Evolutionary conservation across 2,113 vertebrate species (phyloP).

Genomic region (Kryptolebias marmoratus): DNA sequence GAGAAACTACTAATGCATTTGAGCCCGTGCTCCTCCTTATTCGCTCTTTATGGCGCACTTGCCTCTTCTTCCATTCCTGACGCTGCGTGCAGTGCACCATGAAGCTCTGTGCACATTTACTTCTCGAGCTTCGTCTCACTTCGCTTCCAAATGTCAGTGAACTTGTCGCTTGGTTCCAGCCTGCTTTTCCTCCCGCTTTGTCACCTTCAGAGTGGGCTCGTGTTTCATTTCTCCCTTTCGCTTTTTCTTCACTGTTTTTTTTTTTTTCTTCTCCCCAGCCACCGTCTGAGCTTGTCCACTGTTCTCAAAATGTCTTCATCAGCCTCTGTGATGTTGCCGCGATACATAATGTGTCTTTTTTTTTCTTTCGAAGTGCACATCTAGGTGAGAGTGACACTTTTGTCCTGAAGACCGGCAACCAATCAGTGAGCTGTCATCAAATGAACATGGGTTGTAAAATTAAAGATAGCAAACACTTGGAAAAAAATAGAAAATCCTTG

Average conservation of each 20-base stretch:
- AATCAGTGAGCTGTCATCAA: conserved; percentile 2
- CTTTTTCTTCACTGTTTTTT: conserved; percentile 31
- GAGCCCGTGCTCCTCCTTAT: neutral
- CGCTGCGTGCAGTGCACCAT: conserved; percentile 4
- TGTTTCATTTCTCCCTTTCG: conserved; percentile 42
- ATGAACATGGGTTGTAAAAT: conserved; percentile 1
- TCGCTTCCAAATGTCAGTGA: conserved; percentile 60
- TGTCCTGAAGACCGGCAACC: neutral
- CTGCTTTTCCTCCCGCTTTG: conserved; percentile 22
- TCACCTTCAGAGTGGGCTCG: conserved; percentile 27
- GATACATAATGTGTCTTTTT: neutral
- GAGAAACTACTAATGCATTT: neutral
- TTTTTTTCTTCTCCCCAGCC: conserved; percentile 20
- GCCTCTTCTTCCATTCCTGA: neutral
- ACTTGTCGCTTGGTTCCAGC: conserved; percentile 26
- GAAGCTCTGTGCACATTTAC: neutral
- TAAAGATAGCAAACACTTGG: neutral
- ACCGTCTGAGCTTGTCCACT: conserved; percentile 7
- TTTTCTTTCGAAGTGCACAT: neutral
- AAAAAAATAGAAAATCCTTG: neutral
- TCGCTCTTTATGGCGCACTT: neutral
- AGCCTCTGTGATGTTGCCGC: neutral
- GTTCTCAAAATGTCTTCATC: neutral
- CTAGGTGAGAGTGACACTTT: neutral
- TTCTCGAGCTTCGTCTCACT: neutral